Percentiles rank a stretch among this genome's conserved stretches.
Evolutionary conservation across 2,797 vertebrate genomes (phyloP).

Genomic region (Fistularia tabacaria): DNA sequence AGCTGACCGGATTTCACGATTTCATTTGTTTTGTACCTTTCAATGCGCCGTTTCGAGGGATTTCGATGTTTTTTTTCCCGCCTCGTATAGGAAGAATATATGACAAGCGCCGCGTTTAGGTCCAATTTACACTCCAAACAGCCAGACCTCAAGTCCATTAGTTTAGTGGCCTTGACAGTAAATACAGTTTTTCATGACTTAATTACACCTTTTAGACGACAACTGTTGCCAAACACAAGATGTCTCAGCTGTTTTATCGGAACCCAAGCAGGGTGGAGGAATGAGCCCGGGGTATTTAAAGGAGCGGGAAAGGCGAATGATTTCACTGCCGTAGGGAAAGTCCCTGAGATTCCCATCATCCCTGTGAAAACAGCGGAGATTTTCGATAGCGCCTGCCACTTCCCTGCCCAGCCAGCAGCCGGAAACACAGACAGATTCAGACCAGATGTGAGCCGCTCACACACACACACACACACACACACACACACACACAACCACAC

Average conservation of each 20-base stretch:
- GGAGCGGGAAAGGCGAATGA: slow-evolving; percentile 75
- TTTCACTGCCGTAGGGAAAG: slow-evolving; percentile 76
- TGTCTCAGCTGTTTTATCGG: slow-evolving; percentile 71
- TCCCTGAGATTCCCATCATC: slow-evolving; percentile 79
- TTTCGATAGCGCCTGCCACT: slow-evolving; percentile 77
- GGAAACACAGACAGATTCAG: slow-evolving; percentile 76
- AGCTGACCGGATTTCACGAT: background rate
- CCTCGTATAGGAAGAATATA: slow-evolving; percentile 40
- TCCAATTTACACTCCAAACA: slow-evolving; percentile 64
- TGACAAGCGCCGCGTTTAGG: slow-evolving; percentile 51
- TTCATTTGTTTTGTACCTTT: slow-evolving; percentile 2
- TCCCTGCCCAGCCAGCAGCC: slow-evolving; percentile 72
- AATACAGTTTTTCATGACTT: slow-evolving; percentile 65
- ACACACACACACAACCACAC: background rate
- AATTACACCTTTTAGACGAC: slow-evolving; percentile 69
- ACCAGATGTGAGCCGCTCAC: slow-evolving; percentile 72
- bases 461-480: slow-evolving; percentile 4
- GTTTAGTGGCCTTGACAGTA: slow-evolving; percentile 65
- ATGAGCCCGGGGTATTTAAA: slow-evolving; percentile 72
- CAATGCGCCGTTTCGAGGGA: no score
- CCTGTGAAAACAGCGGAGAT: slow-evolving; percentile 75
- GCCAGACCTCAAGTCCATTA: slow-evolving; percentile 62
- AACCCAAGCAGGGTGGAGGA: slow-evolving; percentile 66
- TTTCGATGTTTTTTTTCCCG: slow-evolving; percentile 12
- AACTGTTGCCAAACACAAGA: slow-evolving; percentile 70